Evolutionary conservation across 2,888 invertebrate species (phyloP).

Genomic region (Alloplasta piceator): DNA sequence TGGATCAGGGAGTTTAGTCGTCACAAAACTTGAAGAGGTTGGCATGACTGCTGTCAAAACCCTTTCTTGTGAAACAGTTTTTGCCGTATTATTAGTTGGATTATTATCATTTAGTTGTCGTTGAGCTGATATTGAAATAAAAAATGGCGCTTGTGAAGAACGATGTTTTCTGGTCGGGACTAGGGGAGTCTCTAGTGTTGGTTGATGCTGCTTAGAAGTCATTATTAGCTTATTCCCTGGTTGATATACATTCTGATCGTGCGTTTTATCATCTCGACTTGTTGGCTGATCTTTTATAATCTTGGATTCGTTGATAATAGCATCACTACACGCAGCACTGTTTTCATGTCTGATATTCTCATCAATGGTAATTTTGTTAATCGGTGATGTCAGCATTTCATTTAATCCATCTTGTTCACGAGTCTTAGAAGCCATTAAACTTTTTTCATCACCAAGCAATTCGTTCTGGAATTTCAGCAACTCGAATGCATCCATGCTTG

Average conservation of each 20-base stretch:
- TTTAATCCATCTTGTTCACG: background rate
- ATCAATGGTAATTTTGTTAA: conserved; percentile 11
- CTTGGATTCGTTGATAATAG: background rate
- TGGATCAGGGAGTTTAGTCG: conserved; percentile 9
- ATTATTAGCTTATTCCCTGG: background rate
- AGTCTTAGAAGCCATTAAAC: background rate
- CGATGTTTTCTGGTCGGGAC: conserved; percentile 76
- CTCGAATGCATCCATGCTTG: conserved; percentile 31
- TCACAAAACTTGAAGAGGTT: background rate
- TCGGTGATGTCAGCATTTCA: conserved; percentile 16
- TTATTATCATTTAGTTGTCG: conserved; percentile 24
- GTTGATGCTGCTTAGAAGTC: conserved; percentile 22
- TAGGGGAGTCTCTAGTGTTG: conserved; percentile 72
- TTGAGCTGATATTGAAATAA: conserved; percentile 52
- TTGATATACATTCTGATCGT: background rate
- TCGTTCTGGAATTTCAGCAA: conserved; percentile 50
- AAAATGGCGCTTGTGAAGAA: conserved; percentile 73
- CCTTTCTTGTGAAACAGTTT: conserved; percentile 63
- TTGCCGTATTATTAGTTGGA: conserved; percentile 62
- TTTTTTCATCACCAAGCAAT: background rate
- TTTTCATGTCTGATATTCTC: conserved; percentile 24
- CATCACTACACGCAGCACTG: background rate
- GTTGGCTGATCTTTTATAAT: conserved; percentile 5
- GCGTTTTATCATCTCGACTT: background rate
- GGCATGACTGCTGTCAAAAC: conserved; percentile 65